phyloP scores from a whole-genome alignment of 2,113 vertebrate species.

The Kobus ellipsiprymnus region DNA sequence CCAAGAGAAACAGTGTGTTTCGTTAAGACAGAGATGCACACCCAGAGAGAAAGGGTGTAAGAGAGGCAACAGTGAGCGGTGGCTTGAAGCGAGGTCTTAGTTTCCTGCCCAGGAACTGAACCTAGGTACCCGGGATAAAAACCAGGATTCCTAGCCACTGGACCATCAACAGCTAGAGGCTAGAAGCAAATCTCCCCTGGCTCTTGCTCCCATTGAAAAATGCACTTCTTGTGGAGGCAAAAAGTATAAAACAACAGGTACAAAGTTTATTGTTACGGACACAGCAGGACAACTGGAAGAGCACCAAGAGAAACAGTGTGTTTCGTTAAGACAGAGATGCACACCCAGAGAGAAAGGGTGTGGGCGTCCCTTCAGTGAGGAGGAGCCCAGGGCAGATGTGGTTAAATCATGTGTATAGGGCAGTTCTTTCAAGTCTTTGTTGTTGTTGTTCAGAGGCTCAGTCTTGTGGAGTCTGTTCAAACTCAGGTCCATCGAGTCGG shows the following conservation, averaged over 20 bases:
- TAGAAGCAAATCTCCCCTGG: background rate
- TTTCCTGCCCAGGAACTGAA: background rate
- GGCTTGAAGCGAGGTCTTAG: background rate
- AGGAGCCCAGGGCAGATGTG: background rate
- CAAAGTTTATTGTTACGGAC: background rate
- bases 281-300: background rate
- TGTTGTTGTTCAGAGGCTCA: background rate
- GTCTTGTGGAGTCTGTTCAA: too few relatives aligned
- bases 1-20: background rate
- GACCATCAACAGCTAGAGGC: background rate
- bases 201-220: background rate
- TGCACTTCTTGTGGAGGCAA: background rate
- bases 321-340: background rate
- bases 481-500: too few relatives aligned
- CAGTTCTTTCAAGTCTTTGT: background rate
- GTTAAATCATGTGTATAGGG: background rate
- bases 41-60: rapidly evolving
- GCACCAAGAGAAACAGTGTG: background rate
- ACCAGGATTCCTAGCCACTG: background rate
- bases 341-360: rapidly evolving
- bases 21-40: background rate
- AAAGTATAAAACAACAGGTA: background rate
- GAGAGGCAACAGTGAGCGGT: background rate
- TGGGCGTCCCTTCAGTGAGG: background rate
- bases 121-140: background rate